Percentiles rank a stretch among this genome's conserved stretches.
phyloP scores from a whole-genome alignment of 2,797 vertebrate genomes.

The Acrossocheilus fasciatus region DNA sequence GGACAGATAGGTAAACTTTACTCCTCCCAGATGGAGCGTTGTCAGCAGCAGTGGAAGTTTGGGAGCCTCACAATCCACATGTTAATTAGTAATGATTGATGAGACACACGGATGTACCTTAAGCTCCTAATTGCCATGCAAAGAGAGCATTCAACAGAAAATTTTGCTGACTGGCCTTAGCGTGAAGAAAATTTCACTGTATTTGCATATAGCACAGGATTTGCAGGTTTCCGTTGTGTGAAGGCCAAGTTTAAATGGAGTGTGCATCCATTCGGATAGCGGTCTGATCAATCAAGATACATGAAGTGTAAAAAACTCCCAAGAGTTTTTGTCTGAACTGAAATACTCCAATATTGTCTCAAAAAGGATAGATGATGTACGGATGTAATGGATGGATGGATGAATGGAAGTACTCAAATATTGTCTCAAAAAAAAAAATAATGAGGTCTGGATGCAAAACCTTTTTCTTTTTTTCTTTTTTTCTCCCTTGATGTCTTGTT shows the following conservation, averaged over 20 bases:
- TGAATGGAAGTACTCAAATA: neutral
- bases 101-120: neutral
- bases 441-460: no score
- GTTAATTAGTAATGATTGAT: neutral
- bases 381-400: neutral
- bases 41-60: neutral
- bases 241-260: neutral
- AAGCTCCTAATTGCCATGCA: neutral
- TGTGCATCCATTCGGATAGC: neutral
- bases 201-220: constrained; percentile 1
- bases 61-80: constrained; percentile 1
- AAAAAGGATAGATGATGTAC: neutral
- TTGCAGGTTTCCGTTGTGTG: neutral
- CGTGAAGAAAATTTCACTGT: neutral
- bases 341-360: neutral
- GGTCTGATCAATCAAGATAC: neutral
- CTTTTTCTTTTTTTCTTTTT: no score
- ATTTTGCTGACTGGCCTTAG: neutral
- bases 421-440: neutral
- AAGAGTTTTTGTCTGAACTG: neutral
- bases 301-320: neutral
- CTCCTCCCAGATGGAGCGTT: neutral
- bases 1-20: neutral
- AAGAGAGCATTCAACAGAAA: neutral
- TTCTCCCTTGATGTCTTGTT: no score